These are phyloP conservation scores for Himalopsyche japonica DNA, from an alignment of 2,888 invertebrate genomes.

Conservation along the genomic window DNA sequence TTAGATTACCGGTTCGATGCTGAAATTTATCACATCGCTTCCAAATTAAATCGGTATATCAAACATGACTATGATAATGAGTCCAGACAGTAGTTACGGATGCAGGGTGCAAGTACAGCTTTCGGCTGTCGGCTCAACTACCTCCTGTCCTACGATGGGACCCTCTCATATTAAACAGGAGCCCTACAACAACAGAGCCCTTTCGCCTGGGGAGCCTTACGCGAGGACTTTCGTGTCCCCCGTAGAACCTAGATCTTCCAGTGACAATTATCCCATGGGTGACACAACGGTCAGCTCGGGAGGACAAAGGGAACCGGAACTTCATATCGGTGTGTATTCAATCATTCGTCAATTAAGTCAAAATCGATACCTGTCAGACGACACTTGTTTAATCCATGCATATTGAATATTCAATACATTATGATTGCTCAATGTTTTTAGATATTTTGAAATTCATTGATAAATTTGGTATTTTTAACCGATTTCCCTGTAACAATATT, in stretches of 20 bases:
- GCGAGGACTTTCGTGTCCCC: not conserved
- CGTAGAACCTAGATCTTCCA: slow-evolving; percentile 6
- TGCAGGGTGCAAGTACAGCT: slow-evolving; percentile 59
- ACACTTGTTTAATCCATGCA: too few relatives aligned
- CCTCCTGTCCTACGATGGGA: slow-evolving; percentile 44
- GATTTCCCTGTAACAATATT: too few relatives aligned
- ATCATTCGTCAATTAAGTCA: not conserved
- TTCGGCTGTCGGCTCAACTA: slow-evolving; percentile 54
- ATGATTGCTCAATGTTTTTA: too few relatives aligned
- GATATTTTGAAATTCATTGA: too few relatives aligned
- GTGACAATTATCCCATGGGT: slow-evolving; percentile 20
- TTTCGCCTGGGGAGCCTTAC: slow-evolving; percentile 12
- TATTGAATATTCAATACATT: too few relatives aligned
- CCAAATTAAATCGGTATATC: not conserved
- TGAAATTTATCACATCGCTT: not conserved
- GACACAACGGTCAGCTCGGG: slow-evolving; percentile 49
- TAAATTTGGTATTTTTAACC: too few relatives aligned
- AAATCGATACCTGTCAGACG: too few relatives aligned
- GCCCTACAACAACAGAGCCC: slow-evolving; percentile 2
- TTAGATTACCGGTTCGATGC: not conserved
- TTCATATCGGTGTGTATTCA: slow-evolving; percentile 66
- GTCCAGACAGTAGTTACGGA: slow-evolving; percentile 69
- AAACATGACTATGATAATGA: slow-evolving; percentile 62
- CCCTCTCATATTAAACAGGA: slow-evolving; percentile 13
- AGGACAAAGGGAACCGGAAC: slow-evolving; percentile 65